Base-by-base conservation (phyloP, 2,797 vertebrate genomes). In the Pseudomugil tenellus region DNA sequence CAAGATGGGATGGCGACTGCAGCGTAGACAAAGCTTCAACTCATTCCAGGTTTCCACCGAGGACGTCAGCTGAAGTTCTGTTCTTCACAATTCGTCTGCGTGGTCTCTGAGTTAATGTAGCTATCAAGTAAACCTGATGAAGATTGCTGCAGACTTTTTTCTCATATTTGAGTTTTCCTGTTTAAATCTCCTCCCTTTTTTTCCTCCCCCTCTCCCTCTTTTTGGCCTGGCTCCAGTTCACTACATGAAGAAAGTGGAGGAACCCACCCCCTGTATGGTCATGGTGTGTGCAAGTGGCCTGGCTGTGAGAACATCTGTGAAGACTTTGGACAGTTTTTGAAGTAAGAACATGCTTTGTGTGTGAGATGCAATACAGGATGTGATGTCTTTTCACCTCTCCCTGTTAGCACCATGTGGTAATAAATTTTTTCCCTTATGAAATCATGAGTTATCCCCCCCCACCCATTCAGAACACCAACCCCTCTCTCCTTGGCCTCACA, bases 251-350 rank as follows among this genome's bases (percentile, higher is more conserved):
- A 99, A 87, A 94, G 94, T 58, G 97, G 96, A 84, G 96, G 95
- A 69, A 96, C 96, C 81, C 98, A 99, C 92, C 96, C 97, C 69
- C 95, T 99, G 84, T 99, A 99, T 62, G 98, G 98, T 81, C 98
- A 99, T 77, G 98, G 98, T 72, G 98, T 99, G 87, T 99, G 98
- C 91, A 99, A 99, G 92, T 99, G 97, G 97, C 98, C 98, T 60
- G 98, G 97, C 92, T 99, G 98, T 87, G 98, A 99, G 95, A 99
- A 94, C 86, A 94, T 99, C 94, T 99, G 98, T 84, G 98, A 99
- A 90, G 97, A 99, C 94, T 99, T 98, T 83, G 96, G 97, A 93
- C 97, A 99, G 91, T 99, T 99, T 96, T 95, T 99, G 93, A 99
- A 99, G 98, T 99, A 97, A 92, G 98, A 67, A 26, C 74, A 29